phyloP scores from a whole-genome alignment of 2,888 invertebrate species.

The Podotricha telesiphe region DNA sequence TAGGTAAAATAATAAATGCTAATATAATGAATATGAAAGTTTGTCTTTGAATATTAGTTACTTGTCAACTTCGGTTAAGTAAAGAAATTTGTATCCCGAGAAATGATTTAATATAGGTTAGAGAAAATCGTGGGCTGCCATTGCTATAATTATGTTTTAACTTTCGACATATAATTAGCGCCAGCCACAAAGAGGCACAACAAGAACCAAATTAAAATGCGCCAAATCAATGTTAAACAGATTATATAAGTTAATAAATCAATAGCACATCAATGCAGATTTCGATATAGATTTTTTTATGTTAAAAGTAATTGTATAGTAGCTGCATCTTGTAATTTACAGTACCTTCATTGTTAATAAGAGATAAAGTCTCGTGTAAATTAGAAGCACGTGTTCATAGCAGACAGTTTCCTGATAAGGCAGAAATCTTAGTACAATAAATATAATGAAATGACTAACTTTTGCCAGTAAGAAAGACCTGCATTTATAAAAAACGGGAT shows the following conservation, averaged over 20 bases:
- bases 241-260: background rate
- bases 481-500: too few relatives aligned
- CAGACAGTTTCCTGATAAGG: constrained; percentile 58
- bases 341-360: constrained; percentile 53
- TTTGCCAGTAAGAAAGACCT: too few relatives aligned
- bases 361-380: constrained; percentile 53
- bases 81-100: too few relatives aligned
- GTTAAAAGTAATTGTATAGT: background rate
- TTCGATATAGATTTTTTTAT: background rate
- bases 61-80: too few relatives aligned
- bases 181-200: background rate
- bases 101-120: too few relatives aligned
- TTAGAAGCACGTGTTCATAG: constrained; percentile 51
- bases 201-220: background rate
- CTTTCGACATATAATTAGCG: constrained; percentile 8
- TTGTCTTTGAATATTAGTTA: too few relatives aligned
- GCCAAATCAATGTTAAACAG: background rate
- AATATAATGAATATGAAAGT: too few relatives aligned
- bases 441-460: constrained; percentile 24
- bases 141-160: too few relatives aligned
- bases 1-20: background rate
- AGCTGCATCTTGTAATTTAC: constrained; percentile 25
- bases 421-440: constrained; percentile 46
- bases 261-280: too few relatives aligned
- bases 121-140: too few relatives aligned